Percentiles rank a stretch among this genome's conserved stretches.
Evolutionary conservation across 2,797 vertebrate species (phyloP).

Genomic region (Poeciliopsis presidionis): DNA sequence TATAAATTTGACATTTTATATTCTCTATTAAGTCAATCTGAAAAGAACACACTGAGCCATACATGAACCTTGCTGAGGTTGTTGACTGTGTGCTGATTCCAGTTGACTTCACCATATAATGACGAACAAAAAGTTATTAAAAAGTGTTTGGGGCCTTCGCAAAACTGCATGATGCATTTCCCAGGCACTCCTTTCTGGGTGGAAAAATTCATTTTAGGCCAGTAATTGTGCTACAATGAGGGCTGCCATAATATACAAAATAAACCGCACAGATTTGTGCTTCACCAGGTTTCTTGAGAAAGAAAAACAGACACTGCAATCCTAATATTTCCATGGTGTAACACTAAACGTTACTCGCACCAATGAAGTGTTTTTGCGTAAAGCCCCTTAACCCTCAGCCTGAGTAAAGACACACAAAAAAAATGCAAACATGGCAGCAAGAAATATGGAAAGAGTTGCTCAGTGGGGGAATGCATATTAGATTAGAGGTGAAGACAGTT

Average conservation of each 20-base stretch:
- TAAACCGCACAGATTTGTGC: background rate
- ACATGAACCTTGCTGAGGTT: background rate
- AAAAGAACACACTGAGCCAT: background rate
- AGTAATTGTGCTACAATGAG: background rate
- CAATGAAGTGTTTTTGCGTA: slow-evolving; percentile 16
- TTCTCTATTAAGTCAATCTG: background rate
- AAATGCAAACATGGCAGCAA: slow-evolving; percentile 25
- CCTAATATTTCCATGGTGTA: background rate
- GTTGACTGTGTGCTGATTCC: background rate
- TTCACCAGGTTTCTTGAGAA: background rate
- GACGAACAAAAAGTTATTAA: background rate
- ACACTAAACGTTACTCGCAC: slow-evolving; percentile 1
- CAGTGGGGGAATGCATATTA: slow-evolving; percentile 19
- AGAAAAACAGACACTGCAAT: slow-evolving; percentile 3
- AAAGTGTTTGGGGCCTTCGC: background rate
- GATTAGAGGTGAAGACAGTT: slow-evolving; percentile 39
- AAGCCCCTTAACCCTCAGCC: background rate
- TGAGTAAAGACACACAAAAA: background rate
- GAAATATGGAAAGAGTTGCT: slow-evolving; percentile 30
- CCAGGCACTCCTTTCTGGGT: background rate
- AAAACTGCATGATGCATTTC: background rate
- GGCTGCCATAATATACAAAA: background rate
- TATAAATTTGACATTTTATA: background rate
- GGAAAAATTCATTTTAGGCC: background rate
- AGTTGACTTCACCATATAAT: background rate